Base-by-base conservation (phyloP, 2,113 vertebrate genomes). In the Mesitornis unicolor region DNA sequence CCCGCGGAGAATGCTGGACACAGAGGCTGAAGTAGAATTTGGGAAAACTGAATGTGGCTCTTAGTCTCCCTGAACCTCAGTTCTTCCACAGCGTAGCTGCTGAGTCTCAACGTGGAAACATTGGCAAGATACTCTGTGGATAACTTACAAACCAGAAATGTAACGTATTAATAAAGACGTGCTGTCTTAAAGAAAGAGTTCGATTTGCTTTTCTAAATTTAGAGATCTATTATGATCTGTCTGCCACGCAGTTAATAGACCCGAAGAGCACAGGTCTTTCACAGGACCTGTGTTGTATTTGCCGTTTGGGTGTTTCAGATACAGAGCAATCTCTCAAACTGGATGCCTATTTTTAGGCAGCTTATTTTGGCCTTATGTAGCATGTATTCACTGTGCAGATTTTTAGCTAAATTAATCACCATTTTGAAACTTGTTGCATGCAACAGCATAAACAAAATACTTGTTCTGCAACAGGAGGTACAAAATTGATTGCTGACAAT, bases 381-480 rank as follows among this genome's bases (percentile, higher is more conserved):
- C 51, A 36, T 80, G 50, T 40, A 59, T 60, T 64, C 69, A 75
- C 48, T 68, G 14, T 43, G 65, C 47, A 81, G 63, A 53, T 89
- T 83, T 84, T 84, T 13, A 75, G 43, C 53, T 84, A 36, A 88
- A 84, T 84, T 92, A 94, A 87, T 92, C 54, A 60, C 43, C 48
- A 31, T 74, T 92, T 81, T 36, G 64, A 90, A 92, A 86, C 57
- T 80, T 71, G 64, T 88, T 79, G 64, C 3, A 26, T 48, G 67
- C 48, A 75, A 51, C 48, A 86, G 48, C 51, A 64, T 90, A 81
- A 86, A 87, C 84, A 85, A 88, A 96, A 90, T 65, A 56, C 53
- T 91, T 84, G 63, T 96, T 92, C 95, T 91, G 96, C 90, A 93
- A 95, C 3, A 12, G 65, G 51, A 86, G 60, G 68, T 78, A 92